Base-by-base conservation (phyloP, 1,140 invertebrate genomes). In the Bombus superbus region DNA sequence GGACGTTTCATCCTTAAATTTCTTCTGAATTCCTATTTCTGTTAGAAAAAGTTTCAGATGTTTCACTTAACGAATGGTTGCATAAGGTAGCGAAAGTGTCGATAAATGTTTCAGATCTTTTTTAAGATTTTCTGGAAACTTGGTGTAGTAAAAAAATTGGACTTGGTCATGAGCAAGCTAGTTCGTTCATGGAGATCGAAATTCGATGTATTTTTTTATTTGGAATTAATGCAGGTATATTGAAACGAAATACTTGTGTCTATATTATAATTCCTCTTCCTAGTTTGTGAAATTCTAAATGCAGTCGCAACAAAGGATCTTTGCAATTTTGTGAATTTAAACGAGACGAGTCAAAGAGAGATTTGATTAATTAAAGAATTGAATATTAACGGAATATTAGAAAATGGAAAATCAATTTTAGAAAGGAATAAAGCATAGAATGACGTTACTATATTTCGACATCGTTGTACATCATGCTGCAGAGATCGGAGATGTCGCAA, bases 71-170 rank as follows among this genome's bases (percentile, higher is more conserved):
- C 59, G 28, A n/a, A 62, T n/a, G 28, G 3, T 62, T 4, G 3
- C 59, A n/a, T 10, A 62, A 28, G 59, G 10, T 62, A 28, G 10
- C 10, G 28, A 28, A 62, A 11, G 28, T 11, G 28, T 28, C 11
- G 59, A 62, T 4, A 62, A 62, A 3, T 25, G 22, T 59, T 22
- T 8, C 47, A 53, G 5, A 53, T 8, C 6, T 5, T 6, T 53
- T 32, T 53, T 2, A 0, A 0, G 1, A 62, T n/a, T n/a, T 62
- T n/a, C 0, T 62, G 59, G 3, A 9, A 25, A 5, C 57, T 10
- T 28, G 57, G 57, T 62, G 28, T 4, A 28, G 28, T 11, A 28
- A n/a, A 62, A n/a, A 3, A 62, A 62, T n/a, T n/a, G 8, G 18
- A 53, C 18, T 22, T 53, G 6, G 47, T 1, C 18, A 22, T 53